These are phyloP conservation scores for Metaphire vulgaris DNA, from an alignment of 1,140 invertebrate genomes.

Conservation along the genomic window DNA sequence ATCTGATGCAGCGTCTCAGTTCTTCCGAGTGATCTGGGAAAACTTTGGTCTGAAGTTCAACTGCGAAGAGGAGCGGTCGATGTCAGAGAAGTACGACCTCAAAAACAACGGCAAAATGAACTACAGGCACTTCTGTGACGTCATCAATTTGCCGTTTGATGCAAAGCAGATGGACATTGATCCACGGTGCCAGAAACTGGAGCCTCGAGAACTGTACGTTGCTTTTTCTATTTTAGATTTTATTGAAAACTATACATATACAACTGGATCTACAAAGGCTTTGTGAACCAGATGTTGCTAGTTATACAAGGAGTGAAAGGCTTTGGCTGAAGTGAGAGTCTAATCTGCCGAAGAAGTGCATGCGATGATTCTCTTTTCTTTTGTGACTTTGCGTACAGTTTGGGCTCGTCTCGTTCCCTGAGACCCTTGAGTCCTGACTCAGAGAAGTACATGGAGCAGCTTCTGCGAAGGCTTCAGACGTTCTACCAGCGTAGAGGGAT, in stretches of 20 bases:
- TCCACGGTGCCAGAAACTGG: conserved; percentile 40
- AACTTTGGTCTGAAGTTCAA: conserved; percentile 43
- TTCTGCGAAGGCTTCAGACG: conserved; percentile 39
- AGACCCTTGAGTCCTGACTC: conserved; percentile 38
- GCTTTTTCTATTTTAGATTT: too few species aligned
- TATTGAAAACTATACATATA: too few species aligned
- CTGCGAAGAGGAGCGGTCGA: conserved; percentile 39
- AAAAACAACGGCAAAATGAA: conserved; percentile 44
- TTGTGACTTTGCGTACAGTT: too few species aligned
- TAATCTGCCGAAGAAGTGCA: too few species aligned
- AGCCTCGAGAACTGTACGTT: conserved; percentile 46
- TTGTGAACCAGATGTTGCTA: too few species aligned
- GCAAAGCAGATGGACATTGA: conserved; percentile 37
- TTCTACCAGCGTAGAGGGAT: conserved; percentile 48
- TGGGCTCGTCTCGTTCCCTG: conserved; percentile 45
- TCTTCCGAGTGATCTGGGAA: conserved; percentile 48
- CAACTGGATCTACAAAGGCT: too few species aligned
- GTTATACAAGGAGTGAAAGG: too few species aligned
- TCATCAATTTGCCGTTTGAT: conserved; percentile 44
- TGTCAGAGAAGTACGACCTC: conserved; percentile 44
- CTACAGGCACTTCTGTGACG: conserved; percentile 48
- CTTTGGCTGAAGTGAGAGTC: too few species aligned
- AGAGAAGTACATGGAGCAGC: conserved; percentile 37
- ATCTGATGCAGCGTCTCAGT: conserved; percentile 42
- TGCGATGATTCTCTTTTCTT: too few species aligned